Evolutionary conservation across 1,140 invertebrate genomes (phyloP).

Genomic region (Panagrolaimus sp.): DNA sequence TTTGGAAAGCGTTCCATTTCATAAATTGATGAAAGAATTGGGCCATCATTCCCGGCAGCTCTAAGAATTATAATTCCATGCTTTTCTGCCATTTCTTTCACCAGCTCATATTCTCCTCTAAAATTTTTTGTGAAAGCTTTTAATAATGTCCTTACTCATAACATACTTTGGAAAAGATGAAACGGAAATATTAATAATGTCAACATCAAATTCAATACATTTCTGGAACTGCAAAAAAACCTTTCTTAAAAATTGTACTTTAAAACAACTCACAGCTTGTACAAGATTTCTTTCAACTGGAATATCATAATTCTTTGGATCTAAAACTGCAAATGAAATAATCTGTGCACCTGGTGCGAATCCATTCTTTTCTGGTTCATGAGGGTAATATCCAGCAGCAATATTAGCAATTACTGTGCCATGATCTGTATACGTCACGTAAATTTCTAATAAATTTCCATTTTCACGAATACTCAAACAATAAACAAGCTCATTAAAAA

Average conservation of each 20-base stretch:
- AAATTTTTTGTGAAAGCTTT: constrained; percentile 65
- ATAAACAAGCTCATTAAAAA: constrained; percentile 73
- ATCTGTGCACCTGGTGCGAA: constrained; percentile 93
- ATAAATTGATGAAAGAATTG: constrained; percentile 81
- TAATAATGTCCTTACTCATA: no score
- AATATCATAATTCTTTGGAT: constrained; percentile 81
- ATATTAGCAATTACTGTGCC: constrained; percentile 97
- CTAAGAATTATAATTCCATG: constrained; percentile 83
- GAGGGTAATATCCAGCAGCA: constrained; percentile 81
- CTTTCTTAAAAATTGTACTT: no score
- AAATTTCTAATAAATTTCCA: constrained; percentile 87
- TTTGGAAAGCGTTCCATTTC: constrained; percentile 79
- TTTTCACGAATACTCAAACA: constrained; percentile 86
- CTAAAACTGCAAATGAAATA: constrained; percentile 81
- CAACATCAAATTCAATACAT: constrained; percentile 63
- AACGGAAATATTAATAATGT: constrained; percentile 96
- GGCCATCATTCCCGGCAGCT: constrained; percentile 88
- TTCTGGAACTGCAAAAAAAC: constrained; percentile 59
- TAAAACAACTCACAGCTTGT: constrained; percentile 63
- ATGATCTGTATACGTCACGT: constrained; percentile 71
- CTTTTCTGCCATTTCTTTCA: constrained; percentile 85
- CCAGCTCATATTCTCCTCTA: no score
- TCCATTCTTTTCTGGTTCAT: constrained; percentile 81
- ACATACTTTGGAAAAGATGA: constrained; percentile 75
- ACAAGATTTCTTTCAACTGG: constrained; percentile 90